These are phyloP conservation scores for Cheilosia pagana DNA, from an alignment of 2,888 invertebrate species.

Conservation along the genomic window DNA sequence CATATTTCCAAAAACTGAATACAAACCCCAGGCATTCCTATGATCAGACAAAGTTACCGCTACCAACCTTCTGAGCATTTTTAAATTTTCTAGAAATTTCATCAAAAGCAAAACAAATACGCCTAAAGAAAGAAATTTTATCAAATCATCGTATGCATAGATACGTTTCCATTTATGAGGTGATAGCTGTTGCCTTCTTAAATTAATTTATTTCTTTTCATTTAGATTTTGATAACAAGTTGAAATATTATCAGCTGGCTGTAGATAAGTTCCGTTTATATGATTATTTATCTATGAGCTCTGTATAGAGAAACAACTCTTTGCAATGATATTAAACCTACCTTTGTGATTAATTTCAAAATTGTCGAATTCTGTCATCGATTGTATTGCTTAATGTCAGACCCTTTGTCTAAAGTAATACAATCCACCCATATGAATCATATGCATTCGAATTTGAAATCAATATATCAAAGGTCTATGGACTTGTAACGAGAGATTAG, in stretches of 20 bases:
- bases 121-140: not conserved
- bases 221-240: constrained; percentile 28
- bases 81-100: not conserved
- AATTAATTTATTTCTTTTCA: constrained; percentile 24
- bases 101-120: not conserved
- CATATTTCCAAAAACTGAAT: too few relatives aligned
- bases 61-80: not conserved
- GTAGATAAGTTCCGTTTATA: not conserved
- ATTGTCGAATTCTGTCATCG: not conserved
- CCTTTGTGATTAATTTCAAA: not conserved
- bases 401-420: not conserved
- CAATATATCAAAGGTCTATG: not conserved
- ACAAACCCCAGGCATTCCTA: too few relatives aligned
- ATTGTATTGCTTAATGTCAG: not conserved
- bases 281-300: not conserved
- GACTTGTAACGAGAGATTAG: not conserved
- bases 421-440: not conserved
- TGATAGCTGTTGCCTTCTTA: constrained; percentile 8
- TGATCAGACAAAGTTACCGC: too few relatives aligned
- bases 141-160: not conserved
- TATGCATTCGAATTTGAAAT: not conserved
- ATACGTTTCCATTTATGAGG: not conserved
- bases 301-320: not conserved
- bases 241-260: constrained; percentile 5
- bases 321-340: not conserved